These are phyloP conservation scores for Callosobruchus maculatus DNA, from an alignment of 2,888 invertebrate genomes.

Conservation along the genomic window DNA sequence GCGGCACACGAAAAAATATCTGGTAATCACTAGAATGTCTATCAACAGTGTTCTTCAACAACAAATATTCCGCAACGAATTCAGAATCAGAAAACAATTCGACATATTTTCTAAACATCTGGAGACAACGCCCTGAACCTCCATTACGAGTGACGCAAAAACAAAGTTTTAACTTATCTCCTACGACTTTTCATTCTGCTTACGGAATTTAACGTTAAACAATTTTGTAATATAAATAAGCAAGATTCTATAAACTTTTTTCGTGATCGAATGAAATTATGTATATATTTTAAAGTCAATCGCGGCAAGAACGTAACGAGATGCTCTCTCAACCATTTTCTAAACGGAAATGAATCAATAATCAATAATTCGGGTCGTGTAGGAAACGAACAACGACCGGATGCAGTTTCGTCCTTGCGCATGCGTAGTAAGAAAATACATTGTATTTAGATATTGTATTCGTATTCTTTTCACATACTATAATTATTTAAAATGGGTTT, in stretches of 20 bases:
- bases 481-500: too few species aligned
- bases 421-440: background rate
- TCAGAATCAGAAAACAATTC: slow-evolving; percentile 3
- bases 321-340: slow-evolving; percentile 4
- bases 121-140: slow-evolving; percentile 15
- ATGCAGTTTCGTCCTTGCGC: background rate
- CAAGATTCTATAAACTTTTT: slow-evolving; percentile 8
- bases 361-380: background rate
- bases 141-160: slow-evolving; percentile 11
- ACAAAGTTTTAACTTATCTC: background rate
- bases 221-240: background rate
- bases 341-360: slow-evolving; percentile 15
- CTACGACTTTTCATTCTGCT: background rate
- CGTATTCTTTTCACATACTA: too few species aligned
- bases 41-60: slow-evolving; percentile 6
- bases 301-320: slow-evolving; percentile 10
- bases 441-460: too few species aligned
- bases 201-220: background rate
- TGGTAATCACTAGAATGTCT: slow-evolving; percentile 15
- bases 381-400: background rate
- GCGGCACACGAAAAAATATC: slow-evolving; percentile 13
- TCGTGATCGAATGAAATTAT: slow-evolving; percentile 7
- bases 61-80: slow-evolving; percentile 3
- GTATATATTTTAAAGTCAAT: slow-evolving; percentile 6
- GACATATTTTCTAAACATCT: slow-evolving; percentile 5